A percentile compares a stretch with the other conserved stretches of the same genome.
Conservation (phyloP, 2,113 vertebrate genomes). For the Glaucomys volans region DNA sequence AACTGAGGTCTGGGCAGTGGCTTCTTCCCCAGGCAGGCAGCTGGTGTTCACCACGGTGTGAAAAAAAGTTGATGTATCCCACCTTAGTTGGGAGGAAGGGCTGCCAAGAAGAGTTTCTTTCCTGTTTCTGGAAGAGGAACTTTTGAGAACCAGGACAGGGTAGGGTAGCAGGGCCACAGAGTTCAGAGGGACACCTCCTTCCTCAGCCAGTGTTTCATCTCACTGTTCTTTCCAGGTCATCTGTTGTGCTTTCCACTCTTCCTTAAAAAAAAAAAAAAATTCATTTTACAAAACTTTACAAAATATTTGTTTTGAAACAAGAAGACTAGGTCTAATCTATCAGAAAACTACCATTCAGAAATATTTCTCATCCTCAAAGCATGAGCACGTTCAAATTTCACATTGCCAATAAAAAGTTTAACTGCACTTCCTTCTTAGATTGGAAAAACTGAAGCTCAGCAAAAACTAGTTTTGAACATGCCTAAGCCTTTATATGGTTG, state of each 20-base stretch:
- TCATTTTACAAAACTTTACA: background rate
- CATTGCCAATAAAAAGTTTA: conserved; percentile 68
- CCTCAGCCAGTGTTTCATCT: background rate
- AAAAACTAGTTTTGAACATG: conserved; percentile 69
- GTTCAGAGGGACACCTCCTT: background rate
- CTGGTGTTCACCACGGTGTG: background rate
- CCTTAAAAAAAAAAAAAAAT: background rate
- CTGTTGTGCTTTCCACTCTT: background rate
- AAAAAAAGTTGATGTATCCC: background rate
- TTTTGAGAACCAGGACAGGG: background rate
- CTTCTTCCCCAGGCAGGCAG: background rate
- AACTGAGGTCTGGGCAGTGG: background rate
- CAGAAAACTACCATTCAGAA: conserved; percentile 72
- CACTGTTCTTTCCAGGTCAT: background rate
- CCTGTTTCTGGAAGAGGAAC: background rate
- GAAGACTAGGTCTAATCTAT: conserved; percentile 67
- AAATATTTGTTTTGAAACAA: conserved; percentile 77
- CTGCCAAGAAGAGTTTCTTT: background rate
- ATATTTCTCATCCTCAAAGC: conserved; percentile 61
- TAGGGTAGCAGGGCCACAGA: background rate
- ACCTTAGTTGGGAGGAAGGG: too few species aligned
- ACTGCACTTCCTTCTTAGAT: conserved; percentile 60
- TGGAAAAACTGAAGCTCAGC: conserved; percentile 70
- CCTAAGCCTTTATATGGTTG: conserved; percentile 60
- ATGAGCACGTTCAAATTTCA: conserved; percentile 57